phyloP scores from a whole-genome alignment of 2,113 vertebrate genomes.

The Nothoprocta perdicaria region DNA sequence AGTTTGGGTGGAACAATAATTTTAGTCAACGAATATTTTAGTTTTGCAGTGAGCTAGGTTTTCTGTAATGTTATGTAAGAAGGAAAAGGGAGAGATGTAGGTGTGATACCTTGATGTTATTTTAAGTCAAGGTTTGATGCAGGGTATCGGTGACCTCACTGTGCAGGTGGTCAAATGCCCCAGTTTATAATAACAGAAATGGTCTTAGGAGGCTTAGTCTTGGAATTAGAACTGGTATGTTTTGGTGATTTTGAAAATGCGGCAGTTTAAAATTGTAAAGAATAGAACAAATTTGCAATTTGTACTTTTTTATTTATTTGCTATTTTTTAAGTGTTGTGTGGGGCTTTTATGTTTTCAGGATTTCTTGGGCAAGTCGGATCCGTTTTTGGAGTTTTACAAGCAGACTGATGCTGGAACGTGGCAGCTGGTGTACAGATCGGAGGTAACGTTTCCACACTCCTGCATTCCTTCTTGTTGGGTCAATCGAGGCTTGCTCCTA shows the following conservation, averaged over 20 bases:
- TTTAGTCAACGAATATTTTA: not conserved
- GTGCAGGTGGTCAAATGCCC: not conserved
- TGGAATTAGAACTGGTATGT: not conserved
- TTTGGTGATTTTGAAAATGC: not conserved
- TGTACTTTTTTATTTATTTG: not conserved
- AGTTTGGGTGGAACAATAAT: not conserved
- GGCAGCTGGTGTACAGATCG: constrained; percentile 90
- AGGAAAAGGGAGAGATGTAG: not conserved
- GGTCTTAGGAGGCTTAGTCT: not conserved
- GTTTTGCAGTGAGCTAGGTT: not conserved
- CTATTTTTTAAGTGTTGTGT: not conserved
- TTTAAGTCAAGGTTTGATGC: not conserved
- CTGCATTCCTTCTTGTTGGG: not conserved
- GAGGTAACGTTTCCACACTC: constrained; percentile 77
- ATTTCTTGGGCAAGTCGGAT: constrained; percentile 93
- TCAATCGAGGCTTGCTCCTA: not conserved
- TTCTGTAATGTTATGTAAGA: not conserved
- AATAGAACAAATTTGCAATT: not conserved
- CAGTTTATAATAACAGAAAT: not conserved
- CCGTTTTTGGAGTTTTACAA: constrained; percentile 91
- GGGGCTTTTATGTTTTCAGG: constrained; percentile 75
- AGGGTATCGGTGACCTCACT: not conserved
- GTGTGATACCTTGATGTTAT: not conserved
- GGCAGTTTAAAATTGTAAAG: not conserved
- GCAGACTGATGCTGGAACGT: constrained; percentile 83